phyloP scores from a whole-genome alignment of 2,113 vertebrate genomes.

The Saccopteryx leptura region DNA sequence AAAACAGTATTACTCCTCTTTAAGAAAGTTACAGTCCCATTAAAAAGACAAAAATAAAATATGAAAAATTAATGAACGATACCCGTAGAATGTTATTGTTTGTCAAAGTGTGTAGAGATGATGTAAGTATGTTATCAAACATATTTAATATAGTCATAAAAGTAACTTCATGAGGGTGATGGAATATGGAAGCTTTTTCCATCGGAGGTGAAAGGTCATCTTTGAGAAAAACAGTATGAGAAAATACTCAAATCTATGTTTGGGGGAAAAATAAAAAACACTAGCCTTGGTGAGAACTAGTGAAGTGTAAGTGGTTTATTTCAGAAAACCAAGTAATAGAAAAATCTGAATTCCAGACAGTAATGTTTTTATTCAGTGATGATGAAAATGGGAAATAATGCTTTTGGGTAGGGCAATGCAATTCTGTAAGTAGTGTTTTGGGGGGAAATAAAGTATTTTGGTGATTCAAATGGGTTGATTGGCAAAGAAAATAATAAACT shows the following conservation, averaged over 20 bases:
- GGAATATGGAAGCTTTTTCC: background rate
- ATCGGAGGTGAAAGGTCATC: background rate
- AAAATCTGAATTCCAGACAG: conserved; percentile 3
- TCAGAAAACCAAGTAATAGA: background rate
- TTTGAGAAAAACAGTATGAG: background rate
- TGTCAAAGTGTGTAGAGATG: background rate
- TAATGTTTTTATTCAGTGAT: background rate
- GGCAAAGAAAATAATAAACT: background rate
- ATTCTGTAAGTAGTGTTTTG: background rate
- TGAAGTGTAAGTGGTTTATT: background rate
- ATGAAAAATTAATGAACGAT: background rate
- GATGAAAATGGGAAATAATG: conserved; percentile 5
- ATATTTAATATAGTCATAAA: background rate
- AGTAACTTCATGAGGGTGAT: background rate
- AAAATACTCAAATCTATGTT: background rate
- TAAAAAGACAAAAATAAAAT: background rate
- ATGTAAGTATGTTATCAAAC: background rate
- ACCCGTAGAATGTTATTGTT: background rate
- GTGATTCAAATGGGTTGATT: background rate
- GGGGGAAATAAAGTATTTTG: background rate
- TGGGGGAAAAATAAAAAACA: background rate
- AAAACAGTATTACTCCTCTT: background rate
- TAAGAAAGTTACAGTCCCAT: background rate
- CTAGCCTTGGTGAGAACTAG: background rate
- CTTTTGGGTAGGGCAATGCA: background rate